Evolutionary conservation across 1,140 invertebrate species (phyloP), one percentile per base, ranked within the genome.

Genomic region (Drosophila nigrodunni): DNA sequence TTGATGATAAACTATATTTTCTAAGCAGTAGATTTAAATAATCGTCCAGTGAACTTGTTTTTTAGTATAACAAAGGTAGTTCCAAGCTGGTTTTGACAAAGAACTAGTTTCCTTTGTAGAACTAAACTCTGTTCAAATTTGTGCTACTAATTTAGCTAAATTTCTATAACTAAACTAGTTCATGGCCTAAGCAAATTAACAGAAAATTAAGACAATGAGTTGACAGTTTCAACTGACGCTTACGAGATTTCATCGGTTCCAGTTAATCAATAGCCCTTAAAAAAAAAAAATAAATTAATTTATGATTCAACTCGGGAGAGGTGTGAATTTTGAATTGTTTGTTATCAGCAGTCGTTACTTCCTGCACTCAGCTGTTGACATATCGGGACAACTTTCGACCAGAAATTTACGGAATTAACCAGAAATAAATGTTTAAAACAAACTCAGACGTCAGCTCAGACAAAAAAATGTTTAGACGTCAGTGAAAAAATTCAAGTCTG

Each of bases 381-480:
- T 35, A 34, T 60, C 30, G 15, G 0, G 37, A 37, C 50, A 37
- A 8, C 35, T 57, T 60, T 49, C 5, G 21, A 15, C 7, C n/a
- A 35, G 13, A 15, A 9, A 11, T 15, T 55, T 34, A 55, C 65
- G 66, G 58, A 70, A 74, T 62, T 70, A 35, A 70, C 50, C 72
- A 70, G 66, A 58, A 70, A 58, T 44, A 35, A 69, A 41, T 41
- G 7, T 39, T 43, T 44, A 13, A 30, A 35, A 39, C 18, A 46
- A 54, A 30, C 59, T 37, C 46, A 35, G 57, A 74, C 72, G 57
- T 74, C 71, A 74, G 8, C 15, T 43, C 13, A 37, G 43, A 72
- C 25, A 30, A 30, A 15, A 15, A 30, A 43, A 55, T 65, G 67
- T 43, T 68, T 41, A 58, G 47, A 39, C 59, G 54, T 71, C 52